Evolutionary conservation across 2,888 invertebrate genomes (phyloP).

Genomic region (Orthosia incerta): DNA sequence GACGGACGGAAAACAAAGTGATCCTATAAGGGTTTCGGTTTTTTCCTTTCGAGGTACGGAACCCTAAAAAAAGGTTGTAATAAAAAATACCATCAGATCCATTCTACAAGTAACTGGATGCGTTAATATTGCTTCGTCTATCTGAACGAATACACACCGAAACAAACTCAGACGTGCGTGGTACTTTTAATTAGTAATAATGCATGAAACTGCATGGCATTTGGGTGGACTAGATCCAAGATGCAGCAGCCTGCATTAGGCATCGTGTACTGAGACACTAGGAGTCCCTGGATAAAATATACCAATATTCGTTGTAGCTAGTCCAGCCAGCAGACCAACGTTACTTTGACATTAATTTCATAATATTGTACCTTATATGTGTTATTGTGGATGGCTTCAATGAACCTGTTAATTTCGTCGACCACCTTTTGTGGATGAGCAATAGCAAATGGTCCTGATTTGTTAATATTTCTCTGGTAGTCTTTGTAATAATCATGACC

Average conservation of each 20-base stretch:
- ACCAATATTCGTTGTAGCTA: not conserved
- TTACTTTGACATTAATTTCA: not conserved
- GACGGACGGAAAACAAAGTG: no score
- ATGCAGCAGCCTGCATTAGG: not conserved
- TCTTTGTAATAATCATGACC: not conserved
- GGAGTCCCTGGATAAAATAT: no score
- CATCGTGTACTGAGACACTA: not conserved
- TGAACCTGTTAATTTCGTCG: not conserved
- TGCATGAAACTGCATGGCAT: not conserved
- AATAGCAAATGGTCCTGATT: not conserved
- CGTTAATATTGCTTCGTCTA: no score
- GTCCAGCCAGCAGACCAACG: not conserved
- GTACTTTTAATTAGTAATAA: not conserved
- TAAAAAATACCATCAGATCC: no score
- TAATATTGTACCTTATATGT: not conserved
- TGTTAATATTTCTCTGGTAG: conserved; percentile 2
- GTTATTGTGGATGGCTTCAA: accelerated
- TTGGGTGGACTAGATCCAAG: not conserved
- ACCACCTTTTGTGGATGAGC: conserved; percentile 4
- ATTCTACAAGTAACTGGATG: no score
- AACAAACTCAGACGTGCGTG: not conserved
- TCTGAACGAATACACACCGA: not conserved
- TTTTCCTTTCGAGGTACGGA: no score
- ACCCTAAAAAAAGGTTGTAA: no score
- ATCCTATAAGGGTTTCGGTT: no score